Evolutionary conservation across 1,140 invertebrate species (phyloP), one percentile per base, ranked within the genome.

Genomic region (Halesus radiatus): DNA sequence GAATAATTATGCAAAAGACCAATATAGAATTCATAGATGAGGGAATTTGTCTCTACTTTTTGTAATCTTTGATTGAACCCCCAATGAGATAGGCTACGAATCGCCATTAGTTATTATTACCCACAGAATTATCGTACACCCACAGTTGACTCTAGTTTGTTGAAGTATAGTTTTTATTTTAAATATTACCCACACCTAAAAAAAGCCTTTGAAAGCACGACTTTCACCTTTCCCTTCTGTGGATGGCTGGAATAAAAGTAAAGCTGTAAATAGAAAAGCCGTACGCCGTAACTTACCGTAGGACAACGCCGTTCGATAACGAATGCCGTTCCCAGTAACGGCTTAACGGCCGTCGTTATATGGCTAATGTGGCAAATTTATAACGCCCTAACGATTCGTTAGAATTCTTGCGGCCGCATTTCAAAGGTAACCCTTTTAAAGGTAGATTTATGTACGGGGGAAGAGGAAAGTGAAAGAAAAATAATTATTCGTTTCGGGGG

Each of bases 321-420:
- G 76, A 73, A 56, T 56, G 54, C 74, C 76, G 80, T 58, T 81
- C 66, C 15, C 68, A 68, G 76, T 76, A 82, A 79, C 78, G 81
- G 68, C 78, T 58, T 79, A 82, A 79, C 81, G 77, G 78, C 78
- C 66, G 58, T 64, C 78, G 81, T 82, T 82, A 82, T 80, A 77
- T 52, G 54, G 81, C 78, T 80, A 79, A 82, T 82, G 81, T 80
- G 81, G 62, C 81, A 82, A 82, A 82, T 82, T 82, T 82, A 82
- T 82, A 79, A 82, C 72, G 72, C 58, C 64, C 54, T 62, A 70
- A 53, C 80, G 62, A 81, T 82, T 81, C 81, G 76, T 72, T 37
- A 78, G 70, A 70, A 81, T 81, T 81, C 80, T 56, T 53, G 54
- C 73, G 60, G 37, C 18, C 76, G 50, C 7, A 52, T 50, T 52